Percentiles rank a stretch among this genome's conserved stretches.
Conservation (phyloP, 2,797 vertebrate genomes). For the Tympanoctomys barrerae region DNA sequence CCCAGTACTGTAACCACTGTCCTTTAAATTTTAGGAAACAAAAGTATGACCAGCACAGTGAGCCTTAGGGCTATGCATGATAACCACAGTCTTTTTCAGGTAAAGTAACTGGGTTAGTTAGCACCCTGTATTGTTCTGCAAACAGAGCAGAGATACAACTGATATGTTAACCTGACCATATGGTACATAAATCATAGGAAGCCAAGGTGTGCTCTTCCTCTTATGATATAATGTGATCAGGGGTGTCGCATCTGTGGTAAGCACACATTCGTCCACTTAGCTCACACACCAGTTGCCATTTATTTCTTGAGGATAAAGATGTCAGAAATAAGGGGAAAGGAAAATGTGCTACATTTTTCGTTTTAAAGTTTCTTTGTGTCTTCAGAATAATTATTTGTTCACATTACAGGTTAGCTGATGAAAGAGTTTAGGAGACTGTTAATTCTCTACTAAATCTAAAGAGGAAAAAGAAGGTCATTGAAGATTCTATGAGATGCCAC, state of each 20-base stretch:
- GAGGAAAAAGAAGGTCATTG: background rate
- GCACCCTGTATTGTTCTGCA: conserved; percentile 11
- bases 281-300: background rate
- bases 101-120: conserved; percentile 58
- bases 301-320: background rate
- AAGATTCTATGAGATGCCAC: background rate
- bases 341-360: conserved; percentile 22
- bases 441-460: conserved; percentile 54
- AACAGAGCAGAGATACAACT: conserved; percentile 53
- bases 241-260: background rate
- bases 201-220: conserved; percentile 19
- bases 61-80: background rate
- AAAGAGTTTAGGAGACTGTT: conserved; percentile 20
- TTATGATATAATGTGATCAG: background rate
- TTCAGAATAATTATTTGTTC: conserved; percentile 44
- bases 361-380: background rate
- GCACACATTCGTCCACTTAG: background rate
- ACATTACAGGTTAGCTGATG: background rate
- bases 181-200: conserved; percentile 29
- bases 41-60: conserved; percentile 8
- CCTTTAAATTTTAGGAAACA: conserved; percentile 48
- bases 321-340: conserved; percentile 62
- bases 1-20: background rate
- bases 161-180: background rate
- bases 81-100: background rate